Evolutionary conservation across 2,888 invertebrate genomes (phyloP).

Genomic region (Apotomis capreana): DNA sequence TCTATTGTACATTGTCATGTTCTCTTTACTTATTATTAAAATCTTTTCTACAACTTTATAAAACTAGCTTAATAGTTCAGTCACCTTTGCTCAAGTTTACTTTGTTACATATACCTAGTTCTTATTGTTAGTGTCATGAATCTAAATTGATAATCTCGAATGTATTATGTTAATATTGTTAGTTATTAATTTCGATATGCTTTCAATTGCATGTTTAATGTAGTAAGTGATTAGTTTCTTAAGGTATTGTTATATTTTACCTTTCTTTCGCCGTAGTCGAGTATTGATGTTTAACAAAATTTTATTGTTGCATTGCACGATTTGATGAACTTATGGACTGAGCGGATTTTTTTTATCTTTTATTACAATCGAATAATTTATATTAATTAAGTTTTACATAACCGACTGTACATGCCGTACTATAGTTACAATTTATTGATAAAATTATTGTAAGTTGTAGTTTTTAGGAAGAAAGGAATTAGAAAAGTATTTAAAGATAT

Average conservation of each 20-base stretch:
- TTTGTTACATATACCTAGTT: constrained; percentile 11
- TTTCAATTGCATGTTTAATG: constrained; percentile 27
- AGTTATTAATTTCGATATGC: constrained; percentile 16
- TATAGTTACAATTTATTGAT: constrained; percentile 14
- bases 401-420: constrained; percentile 32
- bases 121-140: constrained; percentile 10
- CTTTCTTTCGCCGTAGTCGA: too few species aligned
- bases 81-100: constrained; percentile 39
- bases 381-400: constrained; percentile 12
- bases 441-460: constrained; percentile 9
- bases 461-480: constrained; percentile 26
- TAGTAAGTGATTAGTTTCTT: constrained; percentile 1
- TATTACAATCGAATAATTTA: constrained; percentile 6
- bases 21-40: neutral
- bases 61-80: constrained; percentile 16
- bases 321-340: constrained; percentile 2
- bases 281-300: too few species aligned
- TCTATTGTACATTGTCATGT: neutral
- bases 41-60: constrained; percentile 21
- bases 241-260: neutral
- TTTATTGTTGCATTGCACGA: too few species aligned
- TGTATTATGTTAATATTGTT: constrained; percentile 15
- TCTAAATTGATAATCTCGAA: constrained; percentile 15
- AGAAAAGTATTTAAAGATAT: constrained; percentile 37
- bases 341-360: constrained; percentile 3